Conservation (phyloP, 2,888 invertebrate species). For the Spicauda simplicius region DNA sequence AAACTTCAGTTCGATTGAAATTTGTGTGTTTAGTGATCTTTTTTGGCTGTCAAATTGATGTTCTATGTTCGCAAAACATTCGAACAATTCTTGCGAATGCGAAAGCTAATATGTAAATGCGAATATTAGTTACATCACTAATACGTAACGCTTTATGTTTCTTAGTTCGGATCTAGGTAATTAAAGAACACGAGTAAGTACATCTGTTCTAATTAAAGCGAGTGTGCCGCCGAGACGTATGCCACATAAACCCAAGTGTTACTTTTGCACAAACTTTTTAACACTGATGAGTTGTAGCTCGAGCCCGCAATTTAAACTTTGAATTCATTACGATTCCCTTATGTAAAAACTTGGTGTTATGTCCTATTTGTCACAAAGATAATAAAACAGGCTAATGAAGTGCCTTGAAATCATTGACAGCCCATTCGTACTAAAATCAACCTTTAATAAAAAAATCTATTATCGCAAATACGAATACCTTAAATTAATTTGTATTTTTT, state of each 20-base stretch:
- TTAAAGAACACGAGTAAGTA: slow-evolving; percentile 55
- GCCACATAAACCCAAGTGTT: slow-evolving; percentile 54
- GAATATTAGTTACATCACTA: too few relatives aligned
- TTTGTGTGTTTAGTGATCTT: too few relatives aligned
- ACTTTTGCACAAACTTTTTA: slow-evolving; percentile 65
- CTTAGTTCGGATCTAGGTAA: slow-evolving; percentile 52
- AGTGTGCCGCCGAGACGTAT: slow-evolving; percentile 61
- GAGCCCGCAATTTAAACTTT: slow-evolving; percentile 72
- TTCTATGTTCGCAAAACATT: too few relatives aligned
- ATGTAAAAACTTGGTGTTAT: slow-evolving; percentile 50
- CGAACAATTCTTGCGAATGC: too few relatives aligned
- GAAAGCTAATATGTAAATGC: too few relatives aligned
- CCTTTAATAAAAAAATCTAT: too few relatives aligned
- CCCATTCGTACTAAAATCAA: too few relatives aligned
- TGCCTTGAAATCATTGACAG: neutral
- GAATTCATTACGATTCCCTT: slow-evolving; percentile 70
- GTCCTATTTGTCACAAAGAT: slow-evolving; percentile 37
- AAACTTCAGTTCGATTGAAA: too few relatives aligned
- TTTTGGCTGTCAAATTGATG: too few relatives aligned
- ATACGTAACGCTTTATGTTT: slow-evolving; percentile 25
- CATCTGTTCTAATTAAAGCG: slow-evolving; percentile 65
- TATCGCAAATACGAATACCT: too few relatives aligned
- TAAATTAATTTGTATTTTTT: too few relatives aligned
- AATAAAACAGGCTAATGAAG: neutral
- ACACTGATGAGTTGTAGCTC: slow-evolving; percentile 73